These are phyloP conservation scores for Terrapene triunguis DNA, from an alignment of 2,113 vertebrate species.

Conservation along the genomic window DNA sequence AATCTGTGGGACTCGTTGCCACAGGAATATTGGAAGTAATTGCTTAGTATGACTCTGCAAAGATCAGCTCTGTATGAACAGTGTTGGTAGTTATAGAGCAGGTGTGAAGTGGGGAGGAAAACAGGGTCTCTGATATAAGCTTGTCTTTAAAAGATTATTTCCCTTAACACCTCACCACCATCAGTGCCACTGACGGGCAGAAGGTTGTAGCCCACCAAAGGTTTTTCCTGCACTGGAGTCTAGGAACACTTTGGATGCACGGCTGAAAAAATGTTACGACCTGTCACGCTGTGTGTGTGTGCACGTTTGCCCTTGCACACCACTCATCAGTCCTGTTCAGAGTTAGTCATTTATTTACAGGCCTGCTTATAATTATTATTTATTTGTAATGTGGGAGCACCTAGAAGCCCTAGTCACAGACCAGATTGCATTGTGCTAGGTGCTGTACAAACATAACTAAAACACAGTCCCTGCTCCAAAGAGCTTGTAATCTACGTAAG, in stretches of 20 bases:
- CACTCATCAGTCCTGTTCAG: background rate
- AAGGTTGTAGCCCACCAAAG: background rate
- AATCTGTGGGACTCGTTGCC: background rate
- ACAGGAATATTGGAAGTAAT: background rate
- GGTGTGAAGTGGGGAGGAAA: background rate
- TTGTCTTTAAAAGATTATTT: background rate
- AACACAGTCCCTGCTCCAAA: background rate
- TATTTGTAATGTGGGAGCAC: background rate
- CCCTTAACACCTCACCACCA: background rate
- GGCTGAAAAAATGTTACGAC: background rate
- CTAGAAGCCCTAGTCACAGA: background rate
- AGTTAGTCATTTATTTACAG: background rate
- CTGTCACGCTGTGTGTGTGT: background rate
- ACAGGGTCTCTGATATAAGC: background rate
- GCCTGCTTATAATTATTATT: too few species aligned
- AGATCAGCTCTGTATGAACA: background rate
- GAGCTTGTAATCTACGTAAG: background rate
- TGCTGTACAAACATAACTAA: background rate
- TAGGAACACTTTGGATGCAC: background rate
- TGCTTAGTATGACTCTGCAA: background rate
- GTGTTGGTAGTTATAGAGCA: background rate
- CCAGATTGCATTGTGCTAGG: background rate
- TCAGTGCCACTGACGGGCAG: background rate
- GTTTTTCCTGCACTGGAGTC: background rate
- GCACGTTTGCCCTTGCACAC: background rate